Percentiles rank a stretch among this genome's conserved stretches.
Conservation (phyloP, 2,113 vertebrate species). For the Menura novaehollandiae region DNA sequence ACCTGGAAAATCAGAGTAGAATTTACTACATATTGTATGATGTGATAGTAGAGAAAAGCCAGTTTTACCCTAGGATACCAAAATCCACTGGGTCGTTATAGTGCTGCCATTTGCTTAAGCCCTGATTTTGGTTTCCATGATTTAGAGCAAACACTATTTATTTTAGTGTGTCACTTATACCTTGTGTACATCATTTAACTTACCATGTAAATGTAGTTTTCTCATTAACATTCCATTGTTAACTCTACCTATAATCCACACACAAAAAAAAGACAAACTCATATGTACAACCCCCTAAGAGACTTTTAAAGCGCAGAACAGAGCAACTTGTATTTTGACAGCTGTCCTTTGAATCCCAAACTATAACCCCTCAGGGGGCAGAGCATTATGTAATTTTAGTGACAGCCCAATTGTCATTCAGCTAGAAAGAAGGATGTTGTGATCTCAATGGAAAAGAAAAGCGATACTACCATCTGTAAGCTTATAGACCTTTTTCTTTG, state of each 20-base stretch:
- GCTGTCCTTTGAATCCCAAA: constrained; percentile 54
- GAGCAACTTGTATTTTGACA: constrained; percentile 67
- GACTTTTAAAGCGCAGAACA: constrained; percentile 20
- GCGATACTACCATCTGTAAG: constrained; percentile 48
- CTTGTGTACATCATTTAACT: not conserved
- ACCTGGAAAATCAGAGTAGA: not conserved
- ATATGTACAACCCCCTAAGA: not conserved
- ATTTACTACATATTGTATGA: not conserved
- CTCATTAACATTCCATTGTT: not conserved
- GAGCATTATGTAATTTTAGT: constrained; percentile 66
- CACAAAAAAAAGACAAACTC: not conserved
- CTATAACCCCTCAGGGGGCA: constrained; percentile 32
- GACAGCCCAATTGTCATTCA: constrained; percentile 71
- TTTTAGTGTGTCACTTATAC: not conserved
- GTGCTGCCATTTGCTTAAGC: not conserved
- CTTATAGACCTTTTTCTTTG: constrained; percentile 37
- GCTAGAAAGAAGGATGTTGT: constrained; percentile 53
- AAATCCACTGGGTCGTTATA: not conserved
- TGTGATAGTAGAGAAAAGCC: not conserved
- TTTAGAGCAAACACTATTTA: not conserved
- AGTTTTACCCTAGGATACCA: not conserved
- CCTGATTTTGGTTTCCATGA: not conserved
- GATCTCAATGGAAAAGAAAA: constrained; percentile 68
- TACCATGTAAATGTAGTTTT: not conserved
- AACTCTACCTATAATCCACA: not conserved